These are phyloP conservation scores for Pelodytes ibericus DNA, from an alignment of 2,797 vertebrate genomes.

Conservation along the genomic window DNA sequence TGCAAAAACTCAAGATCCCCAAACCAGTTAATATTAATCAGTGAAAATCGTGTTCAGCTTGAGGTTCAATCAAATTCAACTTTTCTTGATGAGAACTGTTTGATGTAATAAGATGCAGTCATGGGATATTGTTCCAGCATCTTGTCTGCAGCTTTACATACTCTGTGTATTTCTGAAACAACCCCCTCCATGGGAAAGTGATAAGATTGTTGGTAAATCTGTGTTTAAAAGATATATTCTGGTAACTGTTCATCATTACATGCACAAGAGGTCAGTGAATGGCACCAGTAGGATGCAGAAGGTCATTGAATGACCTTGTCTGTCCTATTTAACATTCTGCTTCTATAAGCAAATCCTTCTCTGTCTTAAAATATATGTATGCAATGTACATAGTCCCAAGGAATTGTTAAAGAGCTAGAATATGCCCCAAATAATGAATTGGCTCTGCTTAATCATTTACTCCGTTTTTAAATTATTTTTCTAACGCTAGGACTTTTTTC, in stretches of 20 bases:
- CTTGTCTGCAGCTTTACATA: background rate
- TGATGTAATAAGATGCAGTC: constrained; percentile 18
- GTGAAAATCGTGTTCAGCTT: constrained; percentile 30
- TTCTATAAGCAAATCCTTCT: too few species aligned
- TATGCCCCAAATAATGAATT: too few species aligned
- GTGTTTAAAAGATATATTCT: background rate
- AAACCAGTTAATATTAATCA: constrained; percentile 53
- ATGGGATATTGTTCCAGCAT: background rate
- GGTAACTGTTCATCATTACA: background rate
- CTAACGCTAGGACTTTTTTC: too few species aligned
- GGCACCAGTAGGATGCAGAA: background rate
- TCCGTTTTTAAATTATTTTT: too few species aligned
- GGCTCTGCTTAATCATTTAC: too few species aligned
- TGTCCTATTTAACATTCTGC: background rate
- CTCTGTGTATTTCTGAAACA: background rate
- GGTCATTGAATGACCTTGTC: background rate
- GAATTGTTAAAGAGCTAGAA: too few species aligned
- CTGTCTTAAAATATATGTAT: too few species aligned
- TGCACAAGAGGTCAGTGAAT: background rate
- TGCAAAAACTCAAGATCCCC: constrained; percentile 24
- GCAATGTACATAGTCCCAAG: too few species aligned
- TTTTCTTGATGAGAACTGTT: constrained; percentile 41
- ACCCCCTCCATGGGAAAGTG: background rate
- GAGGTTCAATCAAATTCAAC: constrained; percentile 46
- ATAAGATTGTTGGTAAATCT: constrained; percentile 3